phyloP scores from a whole-genome alignment of 2,113 vertebrate species.

The Narcine bancroftii region DNA sequence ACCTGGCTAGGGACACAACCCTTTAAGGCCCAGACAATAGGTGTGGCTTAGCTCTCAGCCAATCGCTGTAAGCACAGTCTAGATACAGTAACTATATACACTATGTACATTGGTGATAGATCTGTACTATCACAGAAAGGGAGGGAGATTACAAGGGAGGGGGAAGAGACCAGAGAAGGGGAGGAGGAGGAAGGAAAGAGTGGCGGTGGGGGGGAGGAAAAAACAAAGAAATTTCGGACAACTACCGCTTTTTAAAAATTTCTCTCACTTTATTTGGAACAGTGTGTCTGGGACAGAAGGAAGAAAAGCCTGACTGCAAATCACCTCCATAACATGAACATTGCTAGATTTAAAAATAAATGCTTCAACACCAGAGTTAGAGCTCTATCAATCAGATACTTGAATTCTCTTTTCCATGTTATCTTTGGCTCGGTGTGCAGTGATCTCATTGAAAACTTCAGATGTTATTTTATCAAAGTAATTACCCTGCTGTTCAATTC shows the following conservation, averaged over 20 bases:
- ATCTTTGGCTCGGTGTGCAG: not conserved
- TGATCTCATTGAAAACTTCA: not conserved
- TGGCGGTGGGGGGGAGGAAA: no score
- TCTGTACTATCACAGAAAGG: no score
- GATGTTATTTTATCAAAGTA: not conserved
- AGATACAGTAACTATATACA: no score
- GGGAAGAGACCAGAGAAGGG: no score
- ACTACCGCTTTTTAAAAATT: not conserved
- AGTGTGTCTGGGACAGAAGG: not conserved
- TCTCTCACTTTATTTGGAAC: not conserved
- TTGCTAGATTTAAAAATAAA: not conserved
- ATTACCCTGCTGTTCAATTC: not conserved
- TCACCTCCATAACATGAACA: not conserved
- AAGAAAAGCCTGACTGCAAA: not conserved
- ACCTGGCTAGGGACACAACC: no score
- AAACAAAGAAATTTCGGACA: no score
- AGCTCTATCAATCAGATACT: not conserved
- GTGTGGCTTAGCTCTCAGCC: no score
- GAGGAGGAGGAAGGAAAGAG: no score
- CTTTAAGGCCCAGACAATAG: no score
- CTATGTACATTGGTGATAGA: no score
- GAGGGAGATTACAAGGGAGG: no score
- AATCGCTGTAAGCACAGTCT: no score
- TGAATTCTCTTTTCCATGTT: not conserved
- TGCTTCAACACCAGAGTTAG: not conserved